Evolutionary conservation across 1,140 invertebrate genomes (phyloP), one percentile per base, ranked within the genome.

Genomic region (Neodiprion lecontei): DNA sequence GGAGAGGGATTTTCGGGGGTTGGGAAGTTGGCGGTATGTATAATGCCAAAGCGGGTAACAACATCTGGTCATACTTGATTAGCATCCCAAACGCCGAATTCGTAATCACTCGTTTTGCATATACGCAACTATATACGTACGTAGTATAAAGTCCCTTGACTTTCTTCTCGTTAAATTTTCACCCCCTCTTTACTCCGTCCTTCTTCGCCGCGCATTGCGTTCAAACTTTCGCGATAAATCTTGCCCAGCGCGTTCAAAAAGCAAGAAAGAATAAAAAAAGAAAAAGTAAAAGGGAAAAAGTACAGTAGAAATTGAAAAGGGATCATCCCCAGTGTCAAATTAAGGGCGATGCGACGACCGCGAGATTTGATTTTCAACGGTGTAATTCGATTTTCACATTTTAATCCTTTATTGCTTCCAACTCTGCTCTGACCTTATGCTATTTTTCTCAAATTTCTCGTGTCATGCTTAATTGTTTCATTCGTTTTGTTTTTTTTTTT

Each of bases 251-350:
- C 11, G 53, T 61, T 61, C 53, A 40, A 40, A 40, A 40, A 40
- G 28, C 28, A 40, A 70, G 73, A 50, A 40, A 4, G 40, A 73
- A 74, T 23, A 74, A 48, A 23, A 73, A 73, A 74, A 48, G 14
- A 73, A 73, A 40, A 50, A 40, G 28, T 3, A 40, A 40, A 40
- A 40, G 53, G 3, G 53, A 61, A 17, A 17, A 61, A 61, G 53
- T 5, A 17, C 0, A 0, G 53, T 14, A 17, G 53, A 9, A 17
- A 17, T 14, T 12, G 53, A 61, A 17, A 17, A 61, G 53, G 53
- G n/a, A 61, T 61, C 53, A 61, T 53, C 53, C 9, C 8, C 53
- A 61, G 53, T 61, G 53, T 17, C n/a, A 61, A 61, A 61, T 61
- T 61, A 61, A 12, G n/a, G 53, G 5, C 4, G 53, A 53, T 53